Evolutionary conservation across 35 echinoderm and acorn worm genomes (phyloP), one percentile per base, ranked within the genome.

Genomic region (Diadema setosum): DNA sequence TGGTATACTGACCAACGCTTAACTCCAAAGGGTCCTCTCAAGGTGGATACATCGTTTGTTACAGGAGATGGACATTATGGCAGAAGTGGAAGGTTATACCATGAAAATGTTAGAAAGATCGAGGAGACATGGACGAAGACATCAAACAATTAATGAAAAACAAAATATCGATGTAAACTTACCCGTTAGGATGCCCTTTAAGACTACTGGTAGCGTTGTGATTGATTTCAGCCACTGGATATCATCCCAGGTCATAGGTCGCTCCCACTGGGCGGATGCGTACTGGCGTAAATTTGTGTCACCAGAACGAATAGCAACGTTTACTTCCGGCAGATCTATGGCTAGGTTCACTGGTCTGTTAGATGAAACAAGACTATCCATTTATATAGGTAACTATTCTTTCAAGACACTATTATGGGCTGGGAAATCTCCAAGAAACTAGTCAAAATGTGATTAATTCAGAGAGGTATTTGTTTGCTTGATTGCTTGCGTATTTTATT

Each of bases 131-230:
- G 21, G 49, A 21, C 14, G 14, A 55, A 55, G 49, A 55, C 49
- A 55, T 16, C 49, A 16, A 55, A 1, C 49, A 12, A 12, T 21
- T 55, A 55, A 21, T 12, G 21, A 16, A 55, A 16, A 12, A 55
- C 21, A 12, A 55, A 55, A 55, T 21, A 16, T 55, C 0, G 21
- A 2, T 21, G 49, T 16, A 55, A 24, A 21, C 85, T 30, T 56
- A 89, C 87, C 87, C 64, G 88, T 90, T 8, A 74, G 30, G 37
- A 90, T 90, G 21, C 88, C 88, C 64, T 90, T 90, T 2, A 84
- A 12, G 1, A 91, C 81, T 5, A 91, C 50, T 20, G 80, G 63
- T 36, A 91, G 43, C 25, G 75, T 45, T 18, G 81, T 84, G 0
- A 91, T 74, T 2, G 88, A 52, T 65, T 91, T 91, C 81, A 91